Base-by-base conservation (phyloP, 2,113 vertebrate genomes). In the Strix uralensis region DNA sequence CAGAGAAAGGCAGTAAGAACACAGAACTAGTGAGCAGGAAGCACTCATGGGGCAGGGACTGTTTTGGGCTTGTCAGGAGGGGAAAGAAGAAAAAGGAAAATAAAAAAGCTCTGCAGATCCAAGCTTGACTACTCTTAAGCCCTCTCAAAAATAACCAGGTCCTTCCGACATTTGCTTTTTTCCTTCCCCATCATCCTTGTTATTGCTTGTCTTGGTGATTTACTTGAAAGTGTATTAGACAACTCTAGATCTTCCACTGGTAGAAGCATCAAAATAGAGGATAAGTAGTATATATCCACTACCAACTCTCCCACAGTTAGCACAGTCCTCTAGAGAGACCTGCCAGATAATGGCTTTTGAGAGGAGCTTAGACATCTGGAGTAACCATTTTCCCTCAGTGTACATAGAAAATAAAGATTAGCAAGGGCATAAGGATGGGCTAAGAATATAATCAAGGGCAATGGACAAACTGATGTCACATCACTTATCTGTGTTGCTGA, bases 51-150 rank as follows among this genome's bases (percentile, higher is more conserved):
- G 58, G 44, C 34, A 87, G 47, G 65, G 75, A 65, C 30, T 55
- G 38, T 81, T 78, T 85, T 40, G 47, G 81, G 10, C 81, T 92
- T 94, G 81, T 91, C 77, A 49, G n/a, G 61, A 91, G 36, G 62
- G 25, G 58, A 58, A 91, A 75, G 71, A 51, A 57, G 13, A 2
- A 40, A 15, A 15, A 10, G 26, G 10, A n/a, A 15, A 14, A 44
- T 17, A 23, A 26, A 62, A 36, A 13, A 18, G 2, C 52, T 73
- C 65, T 67, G 65, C 65, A 71, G 38, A 95, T 92, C 92, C 72
- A 89, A 86, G 66, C 87, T 89, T 84, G 73, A 91, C 91, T 79
- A 71, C 26, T 63, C 69, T 81, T 92, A 97, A 96, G 95, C 70
- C 81, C 66, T 46, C 51, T 44, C 26, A 59, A 52, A 91, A 95